Evolutionary conservation across 2,888 invertebrate genomes (phyloP).

Genomic region (Lobophora halterata): DNA sequence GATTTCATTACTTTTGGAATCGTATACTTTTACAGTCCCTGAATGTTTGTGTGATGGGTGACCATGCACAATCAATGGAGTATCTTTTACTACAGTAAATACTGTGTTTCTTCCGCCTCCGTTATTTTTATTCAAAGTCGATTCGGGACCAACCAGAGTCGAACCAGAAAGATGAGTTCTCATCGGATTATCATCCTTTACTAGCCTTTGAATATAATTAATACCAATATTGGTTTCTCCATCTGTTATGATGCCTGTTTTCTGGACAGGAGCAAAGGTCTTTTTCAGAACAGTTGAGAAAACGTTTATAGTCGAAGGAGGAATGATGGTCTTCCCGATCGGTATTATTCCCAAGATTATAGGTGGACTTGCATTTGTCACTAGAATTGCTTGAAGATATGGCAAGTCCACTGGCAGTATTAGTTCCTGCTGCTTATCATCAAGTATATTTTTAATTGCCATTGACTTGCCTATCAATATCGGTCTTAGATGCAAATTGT

Average conservation of each 20-base stretch:
- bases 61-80: background rate
- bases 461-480: slow-evolving; percentile 49
- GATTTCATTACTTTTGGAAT: too few species aligned
- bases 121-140: too few species aligned
- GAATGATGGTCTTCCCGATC: slow-evolving; percentile 37
- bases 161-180: too few species aligned
- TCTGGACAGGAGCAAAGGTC: background rate
- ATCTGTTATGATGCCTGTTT: too few species aligned
- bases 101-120: too few species aligned
- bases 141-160: too few species aligned
- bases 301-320: slow-evolving; percentile 3
- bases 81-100: background rate
- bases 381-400: slow-evolving; percentile 48
- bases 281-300: background rate
- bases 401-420: slow-evolving; percentile 26
- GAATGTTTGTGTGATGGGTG: background rate
- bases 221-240: too few species aligned
- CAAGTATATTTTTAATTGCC: slow-evolving; percentile 28
- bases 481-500: slow-evolving; percentile 48
- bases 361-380: slow-evolving; percentile 44
- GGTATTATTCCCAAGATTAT: slow-evolving; percentile 55
- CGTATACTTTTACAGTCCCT: background rate
- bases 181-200: too few species aligned
- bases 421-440: background rate
- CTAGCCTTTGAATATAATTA: too few species aligned